Evolutionary conservation across 2,113 vertebrate species (phyloP), one percentile per base, ranked within the genome.

Genomic region (Raja brachyura): DNA sequence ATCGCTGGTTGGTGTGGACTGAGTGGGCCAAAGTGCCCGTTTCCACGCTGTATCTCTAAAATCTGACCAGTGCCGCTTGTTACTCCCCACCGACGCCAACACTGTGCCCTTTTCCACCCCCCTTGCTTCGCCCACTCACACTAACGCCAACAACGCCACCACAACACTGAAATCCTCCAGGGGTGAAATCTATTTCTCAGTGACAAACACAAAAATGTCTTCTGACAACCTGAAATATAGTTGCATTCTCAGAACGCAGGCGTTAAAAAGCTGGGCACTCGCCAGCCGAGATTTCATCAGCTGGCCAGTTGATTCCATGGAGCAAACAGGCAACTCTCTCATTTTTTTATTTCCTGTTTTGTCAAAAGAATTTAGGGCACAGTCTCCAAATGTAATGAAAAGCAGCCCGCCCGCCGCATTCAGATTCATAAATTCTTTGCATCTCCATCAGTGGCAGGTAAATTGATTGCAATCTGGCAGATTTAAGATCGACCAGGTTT

Each of bases 381-480:
- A 63, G 28, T 61, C 59, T 63, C 83, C n/a, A 88, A 63, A 63
- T 88, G 83, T 88, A n/a, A 88, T 63, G 83, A 33, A 88, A 63
- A 88, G 7, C 59, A 88, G 28, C n/a, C 59, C n/a, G 5, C 63
- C 22, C n/a, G 83, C n/a, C 5, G 0, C 25, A 66, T 31, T 88
- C 59, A 63, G 59, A 88, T 88, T 88, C 14, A 88, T 31, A 88
- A 66, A 88, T 31, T 7, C 68, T 73, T 73, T 73, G 22, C 9
- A 54, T 39, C 66, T 73, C 90, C 22, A 14, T 92, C 66, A 63
- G 56, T 20, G 33, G 10, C 83, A 88, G 25, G 83, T 88, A 88
- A 88, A 73, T 73, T 92, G 90, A 92, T 92, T 92, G 90, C 90
- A 92, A 73, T 74, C 59, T 66, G 83, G n/a, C 5, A 61, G 83